phyloP scores from a whole-genome alignment of 2,888 invertebrate species.

The Margaritifera margaritifera region DNA sequence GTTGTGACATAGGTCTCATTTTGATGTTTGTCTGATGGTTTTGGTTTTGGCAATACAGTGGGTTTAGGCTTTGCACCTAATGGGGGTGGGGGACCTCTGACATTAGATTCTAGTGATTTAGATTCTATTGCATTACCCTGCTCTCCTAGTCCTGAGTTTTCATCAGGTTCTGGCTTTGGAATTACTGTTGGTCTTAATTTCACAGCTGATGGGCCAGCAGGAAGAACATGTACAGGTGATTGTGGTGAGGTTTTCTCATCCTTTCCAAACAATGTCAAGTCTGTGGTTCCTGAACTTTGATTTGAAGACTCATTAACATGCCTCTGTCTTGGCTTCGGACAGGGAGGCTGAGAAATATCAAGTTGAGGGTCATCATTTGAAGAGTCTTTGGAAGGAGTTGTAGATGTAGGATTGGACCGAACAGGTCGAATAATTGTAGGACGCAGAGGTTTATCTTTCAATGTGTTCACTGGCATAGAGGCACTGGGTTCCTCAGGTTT shows the following conservation, averaged over 20 bases:
- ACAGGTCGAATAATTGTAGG: constrained; percentile 47
- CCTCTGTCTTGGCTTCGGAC: no score
- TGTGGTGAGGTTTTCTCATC: no score
- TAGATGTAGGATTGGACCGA: constrained; percentile 5
- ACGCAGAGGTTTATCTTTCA: constrained; percentile 42
- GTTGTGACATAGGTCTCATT: neutral
- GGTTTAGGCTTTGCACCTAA: constrained; percentile 35
- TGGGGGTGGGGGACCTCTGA: constrained; percentile 11
- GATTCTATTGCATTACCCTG: constrained; percentile 2
- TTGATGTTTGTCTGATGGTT: constrained; percentile 25
- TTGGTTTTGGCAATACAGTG: constrained; percentile 40
- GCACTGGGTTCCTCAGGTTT: no score
- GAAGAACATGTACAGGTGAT: no score
- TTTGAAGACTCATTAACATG: no score
- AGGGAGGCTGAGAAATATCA: no score
- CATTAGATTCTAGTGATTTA: constrained; percentile 2
- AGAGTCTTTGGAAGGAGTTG: no score
- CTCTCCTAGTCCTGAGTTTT: constrained; percentile 3
- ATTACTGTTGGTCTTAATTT: neutral
- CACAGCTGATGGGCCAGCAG: no score
- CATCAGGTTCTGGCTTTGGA: neutral
- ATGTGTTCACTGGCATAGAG: neutral
- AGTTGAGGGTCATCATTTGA: no score
- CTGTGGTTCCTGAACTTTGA: no score
- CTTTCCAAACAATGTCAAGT: no score